Evolutionary conservation across 2,113 vertebrate species (phyloP), one percentile per base, ranked within the genome.

Genomic region (Pipra filicauda): DNA sequence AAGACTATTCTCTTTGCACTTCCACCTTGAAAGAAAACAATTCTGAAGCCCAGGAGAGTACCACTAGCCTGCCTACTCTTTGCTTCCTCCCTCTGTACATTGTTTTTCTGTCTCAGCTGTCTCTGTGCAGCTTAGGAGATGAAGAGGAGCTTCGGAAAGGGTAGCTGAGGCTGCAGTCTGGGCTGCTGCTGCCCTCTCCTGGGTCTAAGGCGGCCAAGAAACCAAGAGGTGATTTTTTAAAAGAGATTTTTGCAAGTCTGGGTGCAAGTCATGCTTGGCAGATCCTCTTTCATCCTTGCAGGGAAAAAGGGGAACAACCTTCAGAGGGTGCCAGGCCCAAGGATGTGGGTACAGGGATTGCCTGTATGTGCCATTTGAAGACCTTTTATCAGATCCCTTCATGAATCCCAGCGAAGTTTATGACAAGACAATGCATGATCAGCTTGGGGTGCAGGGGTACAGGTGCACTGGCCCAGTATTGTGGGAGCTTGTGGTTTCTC

Each of bases 151-250:
- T 89, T 72, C 5, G 2, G 39, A 16, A 69, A 31, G 62, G 30
- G 39, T 19, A 28, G 72, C 71, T 58, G 91, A 69, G 72, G 52
- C 87, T 95, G 71, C 86, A 95, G 85, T 74, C 41, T 75, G 83
- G 51, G 82, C 91, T 94, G 88, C 79, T 97, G 76, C 95, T 96
- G 94, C 97, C 97, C 96, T 93, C 97, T 97, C 89, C 97, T 97
- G 97, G 97, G 89, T 94, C 57, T 10, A 16, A 92, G 66, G 30
- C 35, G 65, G 37, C 46, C 62, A 65, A 48, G 70, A 83, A 83
- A 83, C 6, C 37, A 57, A 26, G 39, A 33, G 64, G 9, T 5
- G 2, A 14, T 35, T 46, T 77, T 55, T 24, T 0, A 7, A 39
- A 9, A 24, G 14, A 23, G 24, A 9, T 71, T 41, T 12, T 39